phyloP scores from a whole-genome alignment of 2,113 vertebrate genomes.

The Choloepus hoffmanni region DNA sequence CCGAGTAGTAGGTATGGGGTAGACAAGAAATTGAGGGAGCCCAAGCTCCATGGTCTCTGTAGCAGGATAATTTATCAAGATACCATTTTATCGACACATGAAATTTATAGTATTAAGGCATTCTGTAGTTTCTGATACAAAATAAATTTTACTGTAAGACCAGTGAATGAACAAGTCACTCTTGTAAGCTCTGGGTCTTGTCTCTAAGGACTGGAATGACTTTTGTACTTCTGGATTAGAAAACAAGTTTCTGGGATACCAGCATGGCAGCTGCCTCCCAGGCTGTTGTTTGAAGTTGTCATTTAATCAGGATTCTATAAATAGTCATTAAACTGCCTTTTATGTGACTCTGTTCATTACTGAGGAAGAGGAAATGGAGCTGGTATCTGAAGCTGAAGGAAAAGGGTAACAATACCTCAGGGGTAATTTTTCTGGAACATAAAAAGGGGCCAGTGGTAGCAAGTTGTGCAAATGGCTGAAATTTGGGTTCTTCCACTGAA shows the following conservation, averaged over 20 bases:
- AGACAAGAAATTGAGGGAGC: background rate
- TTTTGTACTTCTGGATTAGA: background rate
- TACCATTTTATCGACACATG: background rate
- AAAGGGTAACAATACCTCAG: background rate
- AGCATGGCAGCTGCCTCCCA: background rate
- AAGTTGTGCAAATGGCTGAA: background rate
- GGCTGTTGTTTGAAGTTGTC: constrained; percentile 16
- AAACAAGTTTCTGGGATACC: background rate
- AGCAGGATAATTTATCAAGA: background rate
- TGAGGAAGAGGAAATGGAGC: background rate
- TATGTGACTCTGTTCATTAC: background rate
- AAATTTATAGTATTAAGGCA: background rate
- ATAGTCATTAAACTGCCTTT: background rate
- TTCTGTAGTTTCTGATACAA: background rate
- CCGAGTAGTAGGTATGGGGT: background rate
- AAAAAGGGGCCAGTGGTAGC: background rate
- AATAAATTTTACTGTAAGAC: background rate
- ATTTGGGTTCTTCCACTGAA: background rate
- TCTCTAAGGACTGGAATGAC: background rate
- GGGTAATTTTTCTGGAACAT: background rate
- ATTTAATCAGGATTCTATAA: background rate
- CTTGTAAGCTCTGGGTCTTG: background rate
- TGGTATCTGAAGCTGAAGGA: background rate
- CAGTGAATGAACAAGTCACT: background rate
- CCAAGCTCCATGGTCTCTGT: rapidly evolving